Percentiles rank a stretch among this genome's conserved stretches.
Conservation (phyloP, 64 coral and sea anemone species). For the Acropora yongei region DNA sequence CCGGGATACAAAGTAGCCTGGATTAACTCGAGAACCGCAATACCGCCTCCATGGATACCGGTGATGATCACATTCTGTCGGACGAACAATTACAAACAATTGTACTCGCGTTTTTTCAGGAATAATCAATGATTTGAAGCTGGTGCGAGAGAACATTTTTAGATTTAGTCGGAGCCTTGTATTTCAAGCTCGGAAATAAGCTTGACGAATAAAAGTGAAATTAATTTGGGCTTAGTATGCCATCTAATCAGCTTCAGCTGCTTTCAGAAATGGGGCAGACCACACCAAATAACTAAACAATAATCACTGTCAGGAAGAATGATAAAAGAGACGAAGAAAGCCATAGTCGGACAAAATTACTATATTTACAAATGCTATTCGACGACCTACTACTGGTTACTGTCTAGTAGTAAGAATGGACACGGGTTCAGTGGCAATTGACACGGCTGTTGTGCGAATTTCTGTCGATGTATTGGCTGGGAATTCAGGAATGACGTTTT, state of each 20-base stretch:
- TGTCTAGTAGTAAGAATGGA: no score
- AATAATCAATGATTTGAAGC: no score
- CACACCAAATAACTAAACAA: not conserved
- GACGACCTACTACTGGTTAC: no score
- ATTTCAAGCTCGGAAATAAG: not conserved
- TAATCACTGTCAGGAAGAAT: not conserved
- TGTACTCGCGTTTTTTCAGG: not conserved
- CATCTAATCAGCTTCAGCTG: no score
- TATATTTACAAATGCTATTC: no score
- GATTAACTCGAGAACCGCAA: constrained; percentile 47
- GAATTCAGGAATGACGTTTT: not conserved
- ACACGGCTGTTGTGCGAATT: no score
- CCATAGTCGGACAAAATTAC: no score
- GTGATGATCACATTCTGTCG: constrained; percentile 62
- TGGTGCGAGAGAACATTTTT: not conserved
- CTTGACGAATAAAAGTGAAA: no score
- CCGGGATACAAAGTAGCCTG: constrained; percentile 61
- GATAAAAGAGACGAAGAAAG: not conserved
- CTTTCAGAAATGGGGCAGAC: not conserved
- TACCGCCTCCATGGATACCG: constrained; percentile 35
- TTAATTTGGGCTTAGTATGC: no score
- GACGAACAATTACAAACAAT: not conserved
- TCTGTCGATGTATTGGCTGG: not conserved
- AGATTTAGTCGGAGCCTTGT: not conserved
- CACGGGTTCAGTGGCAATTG: no score